Conservation (phyloP, 2,888 invertebrate species). For the Helicoverpa assulta region DNA sequence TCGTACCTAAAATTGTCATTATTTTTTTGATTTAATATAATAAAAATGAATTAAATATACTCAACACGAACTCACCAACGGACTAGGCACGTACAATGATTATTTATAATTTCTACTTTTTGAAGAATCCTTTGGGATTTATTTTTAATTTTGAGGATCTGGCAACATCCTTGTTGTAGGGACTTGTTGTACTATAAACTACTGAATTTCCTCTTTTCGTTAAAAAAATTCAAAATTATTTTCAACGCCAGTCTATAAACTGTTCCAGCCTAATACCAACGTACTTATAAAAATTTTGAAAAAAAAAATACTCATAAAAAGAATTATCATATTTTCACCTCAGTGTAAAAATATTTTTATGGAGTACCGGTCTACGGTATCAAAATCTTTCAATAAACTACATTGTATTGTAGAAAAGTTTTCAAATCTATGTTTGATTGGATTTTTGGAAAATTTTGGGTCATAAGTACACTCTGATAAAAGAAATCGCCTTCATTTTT, state of each 20-base stretch:
- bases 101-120: not conserved
- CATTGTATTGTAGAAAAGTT: no score
- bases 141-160: constrained; percentile 9
- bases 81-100: no score
- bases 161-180: constrained; percentile 43
- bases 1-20: no score
- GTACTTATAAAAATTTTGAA: not conserved
- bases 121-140: not conserved
- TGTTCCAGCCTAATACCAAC: not conserved
- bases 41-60: no score
- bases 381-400: no score
- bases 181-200: constrained; percentile 36
- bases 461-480: no score
- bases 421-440: no score
- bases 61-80: no score
- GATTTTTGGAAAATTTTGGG: no score
- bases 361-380: no score
- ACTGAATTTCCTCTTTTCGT: constrained; percentile 15
- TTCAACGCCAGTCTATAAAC: not conserved
- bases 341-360: constrained; percentile 4
- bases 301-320: not conserved
- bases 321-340: not conserved
- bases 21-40: no score
- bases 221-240: not conserved
- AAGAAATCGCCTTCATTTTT: no score